Evolutionary conservation across 2,888 invertebrate species (phyloP).

Genomic region (Epinotia demarniana): DNA sequence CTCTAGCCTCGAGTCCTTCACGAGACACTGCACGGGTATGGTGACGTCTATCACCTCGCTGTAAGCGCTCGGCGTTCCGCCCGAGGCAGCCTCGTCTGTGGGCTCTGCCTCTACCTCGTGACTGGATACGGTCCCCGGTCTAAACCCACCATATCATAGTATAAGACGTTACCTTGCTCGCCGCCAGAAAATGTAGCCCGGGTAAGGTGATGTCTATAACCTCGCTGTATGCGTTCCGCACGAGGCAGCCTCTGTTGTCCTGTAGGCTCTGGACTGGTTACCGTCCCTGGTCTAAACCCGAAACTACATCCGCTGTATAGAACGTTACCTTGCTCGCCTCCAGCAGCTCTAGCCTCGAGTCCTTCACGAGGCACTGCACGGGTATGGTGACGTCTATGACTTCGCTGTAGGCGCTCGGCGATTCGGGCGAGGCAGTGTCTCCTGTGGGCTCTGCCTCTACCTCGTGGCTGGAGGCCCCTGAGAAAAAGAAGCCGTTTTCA

Average conservation of each 20-base stretch:
- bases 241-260: constrained; percentile 56
- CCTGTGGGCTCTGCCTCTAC: constrained; percentile 63
- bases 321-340: constrained; percentile 91
- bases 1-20: constrained; percentile 94
- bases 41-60: constrained; percentile 94
- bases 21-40: constrained; percentile 96
- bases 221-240: constrained; percentile 69
- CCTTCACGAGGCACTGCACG: constrained; percentile 96
- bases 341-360: constrained; percentile 94
- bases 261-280: constrained; percentile 60
- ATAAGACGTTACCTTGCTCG: constrained; percentile 89
- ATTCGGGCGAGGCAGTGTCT: constrained; percentile 61
- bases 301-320: too few relatives aligned
- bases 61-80: constrained; percentile 59
- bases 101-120: constrained; percentile 66
- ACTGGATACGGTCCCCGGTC: constrained; percentile 58
- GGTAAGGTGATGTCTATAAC: constrained; percentile 96
- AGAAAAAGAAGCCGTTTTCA: not conserved
- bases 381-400: constrained; percentile 97
- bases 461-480: constrained; percentile 67
- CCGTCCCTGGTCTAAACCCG: constrained; percentile 55
- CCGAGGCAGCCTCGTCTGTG: constrained; percentile 62
- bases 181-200: constrained; percentile 91
- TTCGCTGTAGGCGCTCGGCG: constrained; percentile 70
- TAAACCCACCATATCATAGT: too few relatives aligned